Percentiles rank a stretch among this genome's conserved stretches.
Evolutionary conservation across 2,888 invertebrate species (phyloP).

Genomic region (Leptopilina myrica): DNA sequence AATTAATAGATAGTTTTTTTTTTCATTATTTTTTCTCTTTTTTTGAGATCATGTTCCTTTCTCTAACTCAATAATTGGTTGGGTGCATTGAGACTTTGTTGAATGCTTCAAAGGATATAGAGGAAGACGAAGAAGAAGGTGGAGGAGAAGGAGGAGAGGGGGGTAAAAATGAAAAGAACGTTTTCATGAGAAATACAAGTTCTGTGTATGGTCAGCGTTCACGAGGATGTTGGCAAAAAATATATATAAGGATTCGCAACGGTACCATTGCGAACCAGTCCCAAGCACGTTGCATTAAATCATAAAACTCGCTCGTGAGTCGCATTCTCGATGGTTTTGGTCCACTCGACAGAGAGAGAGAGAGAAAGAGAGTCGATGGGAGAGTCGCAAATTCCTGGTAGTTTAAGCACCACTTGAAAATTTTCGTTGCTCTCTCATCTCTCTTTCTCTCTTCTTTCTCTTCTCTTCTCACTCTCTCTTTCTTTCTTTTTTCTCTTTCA

Average conservation of each 20-base stretch:
- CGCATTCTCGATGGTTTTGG: slow-evolving; percentile 45
- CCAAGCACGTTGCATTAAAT: slow-evolving; percentile 58
- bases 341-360: not conserved
- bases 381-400: slow-evolving; percentile 33
- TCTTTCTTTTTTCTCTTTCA: slow-evolving; percentile 28
- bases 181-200: slow-evolving; percentile 32
- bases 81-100: not conserved
- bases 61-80: slow-evolving; percentile 3
- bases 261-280: slow-evolving; percentile 45
- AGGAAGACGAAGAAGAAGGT: not conserved
- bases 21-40: no score
- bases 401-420: slow-evolving; percentile 16
- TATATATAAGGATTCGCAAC: slow-evolving; percentile 36
- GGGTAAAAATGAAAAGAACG: not conserved
- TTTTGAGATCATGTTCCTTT: not conserved
- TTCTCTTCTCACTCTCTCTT: not conserved
- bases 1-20: no score
- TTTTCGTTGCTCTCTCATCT: slow-evolving; percentile 27
- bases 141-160: not conserved
- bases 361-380: slow-evolving; percentile 6
- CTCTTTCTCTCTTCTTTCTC: not conserved
- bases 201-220: slow-evolving; percentile 32
- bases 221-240: slow-evolving; percentile 22
- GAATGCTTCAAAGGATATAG: slow-evolving; percentile 1
- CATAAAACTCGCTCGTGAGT: slow-evolving; percentile 60